Conservation (phyloP, 2,797 vertebrate species). For the Streptopelia turtur region DNA sequence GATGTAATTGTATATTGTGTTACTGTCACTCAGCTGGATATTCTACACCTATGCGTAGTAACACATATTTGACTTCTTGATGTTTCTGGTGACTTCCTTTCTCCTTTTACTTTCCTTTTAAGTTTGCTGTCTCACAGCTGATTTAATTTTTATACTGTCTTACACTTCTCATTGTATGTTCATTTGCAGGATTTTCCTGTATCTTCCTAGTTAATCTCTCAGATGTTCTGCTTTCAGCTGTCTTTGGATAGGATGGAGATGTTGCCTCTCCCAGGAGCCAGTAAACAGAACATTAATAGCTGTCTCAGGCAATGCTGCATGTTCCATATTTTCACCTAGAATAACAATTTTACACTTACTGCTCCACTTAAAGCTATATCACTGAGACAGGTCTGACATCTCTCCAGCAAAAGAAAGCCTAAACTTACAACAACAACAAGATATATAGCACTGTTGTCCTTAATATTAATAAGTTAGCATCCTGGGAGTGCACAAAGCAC, state of each 20-base stretch:
- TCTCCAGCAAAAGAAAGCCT: background rate
- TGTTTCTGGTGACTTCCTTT: background rate
- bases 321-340: conserved; percentile 33
- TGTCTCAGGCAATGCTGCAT: background rate
- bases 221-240: background rate
- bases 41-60: background rate
- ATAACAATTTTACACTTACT: background rate
- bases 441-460: background rate
- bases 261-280: background rate
- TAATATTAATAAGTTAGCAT: background rate
- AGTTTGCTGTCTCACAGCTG: background rate
- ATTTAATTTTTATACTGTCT: background rate
- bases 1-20: background rate
- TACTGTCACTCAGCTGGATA: background rate
- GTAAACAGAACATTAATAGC: conserved; percentile 16
- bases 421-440: background rate
- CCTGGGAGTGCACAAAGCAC: background rate
- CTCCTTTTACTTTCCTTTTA: background rate
- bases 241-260: background rate
- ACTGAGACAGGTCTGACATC: background rate
- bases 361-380: conserved; percentile 6
- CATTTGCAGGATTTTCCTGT: background rate
- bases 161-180: background rate
- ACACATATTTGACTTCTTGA: background rate
- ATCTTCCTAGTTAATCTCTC: conserved; percentile 1